Evolutionary conservation across 1,140 invertebrate species (phyloP).

Genomic region (Phortica variegata): DNA sequence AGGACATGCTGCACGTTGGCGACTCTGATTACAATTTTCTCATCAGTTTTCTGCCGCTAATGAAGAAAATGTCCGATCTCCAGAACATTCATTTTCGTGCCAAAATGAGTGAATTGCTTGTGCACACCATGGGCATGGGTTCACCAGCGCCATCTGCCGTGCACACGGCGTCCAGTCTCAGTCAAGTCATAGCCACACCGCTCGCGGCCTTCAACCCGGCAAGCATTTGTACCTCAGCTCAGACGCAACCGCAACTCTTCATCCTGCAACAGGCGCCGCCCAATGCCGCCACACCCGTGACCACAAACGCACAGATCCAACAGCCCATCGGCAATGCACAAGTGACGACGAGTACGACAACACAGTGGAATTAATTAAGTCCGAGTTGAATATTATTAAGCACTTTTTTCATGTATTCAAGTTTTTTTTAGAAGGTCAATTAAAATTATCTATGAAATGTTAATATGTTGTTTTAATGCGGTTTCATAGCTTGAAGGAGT

Average conservation of each 20-base stretch:
- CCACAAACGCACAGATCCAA: too few relatives aligned
- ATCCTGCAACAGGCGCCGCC: neutral
- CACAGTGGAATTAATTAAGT: too few relatives aligned
- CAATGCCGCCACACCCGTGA: too few relatives aligned
- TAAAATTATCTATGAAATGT: too few relatives aligned
- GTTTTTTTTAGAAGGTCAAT: too few relatives aligned
- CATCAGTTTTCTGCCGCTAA: slow-evolving; percentile 46
- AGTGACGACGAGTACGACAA: too few relatives aligned
- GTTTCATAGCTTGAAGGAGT: too few relatives aligned
- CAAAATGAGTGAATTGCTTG: slow-evolving; percentile 44
- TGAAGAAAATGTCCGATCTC: slow-evolving; percentile 48
- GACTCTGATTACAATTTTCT: slow-evolving; percentile 52
- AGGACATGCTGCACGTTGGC: slow-evolving; percentile 39
- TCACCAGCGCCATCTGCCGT: neutral
- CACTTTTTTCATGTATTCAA: too few relatives aligned
- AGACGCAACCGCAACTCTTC: neutral
- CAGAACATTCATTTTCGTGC: slow-evolving; percentile 48
- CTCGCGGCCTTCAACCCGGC: neutral
- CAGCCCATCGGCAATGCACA: too few relatives aligned
- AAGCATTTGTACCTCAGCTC: neutral
- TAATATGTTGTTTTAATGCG: too few relatives aligned
- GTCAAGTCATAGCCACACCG: too few relatives aligned
- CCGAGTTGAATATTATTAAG: too few relatives aligned
- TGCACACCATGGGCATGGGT: slow-evolving; percentile 31
- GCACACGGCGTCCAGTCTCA: neutral